phyloP scores from a whole-genome alignment of 1,140 invertebrate species.

The Danaus melanippus region DNA sequence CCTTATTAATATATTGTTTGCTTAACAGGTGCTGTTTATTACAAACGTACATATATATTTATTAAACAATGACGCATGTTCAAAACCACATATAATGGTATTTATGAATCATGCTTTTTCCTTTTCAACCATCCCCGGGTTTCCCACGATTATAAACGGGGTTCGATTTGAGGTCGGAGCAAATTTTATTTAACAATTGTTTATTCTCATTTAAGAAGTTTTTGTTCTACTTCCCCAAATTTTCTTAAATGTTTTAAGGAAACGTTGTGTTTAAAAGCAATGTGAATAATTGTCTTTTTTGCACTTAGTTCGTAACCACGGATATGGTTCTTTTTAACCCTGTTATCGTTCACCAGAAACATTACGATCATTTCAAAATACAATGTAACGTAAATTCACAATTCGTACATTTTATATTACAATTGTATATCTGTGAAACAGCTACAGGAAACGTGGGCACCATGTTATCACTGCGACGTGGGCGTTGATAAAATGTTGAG shows the following conservation, averaged over 20 bases:
- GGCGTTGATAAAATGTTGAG: conserved; percentile 17
- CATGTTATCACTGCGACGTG: conserved; percentile 2
- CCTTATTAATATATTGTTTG: conserved; percentile 15
- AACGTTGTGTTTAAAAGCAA: neutral
- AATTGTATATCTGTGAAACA: no score
- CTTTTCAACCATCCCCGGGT: conserved; percentile 32
- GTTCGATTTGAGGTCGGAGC: conserved; percentile 31
- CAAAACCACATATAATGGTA: conserved; percentile 24
- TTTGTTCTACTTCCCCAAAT: conserved; percentile 1
- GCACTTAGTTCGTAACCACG: conserved; percentile 8
- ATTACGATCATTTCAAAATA: no score
- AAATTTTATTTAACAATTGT: conserved; percentile 26
- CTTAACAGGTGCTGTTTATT: conserved; percentile 1
- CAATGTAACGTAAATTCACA: no score
- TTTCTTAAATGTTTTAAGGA: neutral
- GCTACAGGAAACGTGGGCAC: no score
- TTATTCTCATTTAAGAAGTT: conserved; percentile 7
- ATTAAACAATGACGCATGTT: conserved; percentile 28
- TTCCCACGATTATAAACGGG: conserved; percentile 36
- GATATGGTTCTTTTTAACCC: no score
- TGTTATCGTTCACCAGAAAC: no score
- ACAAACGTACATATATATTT: no score
- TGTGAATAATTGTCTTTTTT: conserved; percentile 3
- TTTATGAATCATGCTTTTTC: conserved; percentile 41
- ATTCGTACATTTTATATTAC: no score